phyloP scores from a whole-genome alignment of 2,113 vertebrate species.

The Macaca nemestrina region DNA sequence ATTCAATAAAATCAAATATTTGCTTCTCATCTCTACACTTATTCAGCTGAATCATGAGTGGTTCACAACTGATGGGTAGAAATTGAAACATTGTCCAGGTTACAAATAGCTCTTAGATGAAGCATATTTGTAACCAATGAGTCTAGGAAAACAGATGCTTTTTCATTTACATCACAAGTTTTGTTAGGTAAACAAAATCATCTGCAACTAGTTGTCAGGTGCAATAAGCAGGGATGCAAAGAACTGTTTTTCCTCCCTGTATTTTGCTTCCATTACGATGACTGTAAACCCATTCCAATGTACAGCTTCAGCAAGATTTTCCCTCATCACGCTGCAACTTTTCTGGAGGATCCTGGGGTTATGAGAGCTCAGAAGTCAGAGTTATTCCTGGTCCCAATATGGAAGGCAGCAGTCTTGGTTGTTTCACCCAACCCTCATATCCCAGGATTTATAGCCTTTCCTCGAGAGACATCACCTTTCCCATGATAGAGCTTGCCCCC shows the following conservation, averaged over 20 bases:
- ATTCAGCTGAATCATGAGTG: conserved; percentile 87
- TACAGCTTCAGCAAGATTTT: conserved; percentile 27
- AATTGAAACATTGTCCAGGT: conserved; percentile 79
- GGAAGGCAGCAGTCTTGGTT: not conserved
- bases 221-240: not conserved
- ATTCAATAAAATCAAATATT: conserved; percentile 89
- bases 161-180: conserved; percentile 47
- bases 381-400: not conserved
- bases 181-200: conserved; percentile 46
- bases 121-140: conserved; percentile 84
- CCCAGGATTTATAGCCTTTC: not conserved
- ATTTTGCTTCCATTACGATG: conserved; percentile 38
- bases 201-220: conserved; percentile 24
- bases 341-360: not conserved
- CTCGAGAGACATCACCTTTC: not conserved
- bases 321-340: not conserved
- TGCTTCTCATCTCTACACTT: conserved; percentile 89
- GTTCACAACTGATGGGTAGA: conserved; percentile 78
- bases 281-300: conserved; percentile 51
- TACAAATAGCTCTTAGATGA: conserved; percentile 76
- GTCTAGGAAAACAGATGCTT: not conserved
- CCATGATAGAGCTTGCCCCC: rapidly evolving
- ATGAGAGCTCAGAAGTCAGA: not conserved
- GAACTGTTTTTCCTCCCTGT: conserved; percentile 22
- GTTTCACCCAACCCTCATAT: not conserved